Base-by-base conservation (phyloP, 1,140 invertebrate species). In the Ceratina calcarata region DNA sequence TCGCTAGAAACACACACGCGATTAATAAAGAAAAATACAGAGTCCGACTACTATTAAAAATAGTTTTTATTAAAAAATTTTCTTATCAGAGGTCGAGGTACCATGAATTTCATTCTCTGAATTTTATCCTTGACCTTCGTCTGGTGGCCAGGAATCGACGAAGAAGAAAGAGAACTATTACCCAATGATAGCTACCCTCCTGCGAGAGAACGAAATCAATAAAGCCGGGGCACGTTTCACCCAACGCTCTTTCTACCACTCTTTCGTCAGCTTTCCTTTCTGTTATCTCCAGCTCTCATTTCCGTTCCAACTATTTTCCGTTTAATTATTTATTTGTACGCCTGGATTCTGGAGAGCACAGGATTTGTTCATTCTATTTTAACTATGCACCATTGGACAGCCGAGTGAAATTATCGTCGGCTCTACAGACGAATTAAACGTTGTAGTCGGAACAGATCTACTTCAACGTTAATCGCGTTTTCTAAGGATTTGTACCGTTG, bases 171-270 rank as follows among this genome's bases (percentile, higher is more conserved):
- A 61, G 65, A 83, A 37, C 61, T 82, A 85, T 74, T 84, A 66
- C 58, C 15, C 77, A 78, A 79, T 83, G 82, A 86, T 86, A 85
- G 65, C 77, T 64, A 72, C 49, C 70, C 79, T 61, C 65, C 60
- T 13, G 62, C 45, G 45, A 57, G 62, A 74, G 60, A 84, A 58
- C 62, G 71, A 49, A 86, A 87, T 87, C 86, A 86, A 87, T 87
- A 86, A 87, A 86, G 70, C 73, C 37, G 27, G 64, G 68, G 55
- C 60, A 71, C 71, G 65, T 79, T 76, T 73, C 20, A 16, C 68
- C 65, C 15, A 2, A 0, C n/a, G 57, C 49, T 49, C 27, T 62
- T 64, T 69, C 73, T 22, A 37, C 45, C 55, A 51, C 65, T 69
- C 32, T 16, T 69, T 78, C n/a, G 55, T n/a, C 13, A n/a, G 45